phyloP scores from a whole-genome alignment of 2,888 invertebrate genomes.

The Escarpia spicata region DNA sequence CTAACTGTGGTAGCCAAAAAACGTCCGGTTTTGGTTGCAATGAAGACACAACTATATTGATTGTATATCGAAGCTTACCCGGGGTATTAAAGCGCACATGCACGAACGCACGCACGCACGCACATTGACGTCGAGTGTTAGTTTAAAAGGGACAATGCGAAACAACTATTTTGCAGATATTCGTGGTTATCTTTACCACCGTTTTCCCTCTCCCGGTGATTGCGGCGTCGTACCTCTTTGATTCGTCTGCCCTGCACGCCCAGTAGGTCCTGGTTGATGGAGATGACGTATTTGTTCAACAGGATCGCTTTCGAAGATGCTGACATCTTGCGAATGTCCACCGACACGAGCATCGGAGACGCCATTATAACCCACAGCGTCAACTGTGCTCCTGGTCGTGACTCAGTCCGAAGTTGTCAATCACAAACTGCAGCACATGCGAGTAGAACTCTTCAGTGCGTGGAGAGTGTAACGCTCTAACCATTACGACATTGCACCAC shows the following conservation, averaged over 20 bases:
- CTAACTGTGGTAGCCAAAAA: not conserved
- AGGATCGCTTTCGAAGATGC: slow-evolving; percentile 92
- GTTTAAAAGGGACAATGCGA: too few species aligned
- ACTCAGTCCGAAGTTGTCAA: slow-evolving; percentile 93
- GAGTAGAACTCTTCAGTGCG: too few species aligned
- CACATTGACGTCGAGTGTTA: slow-evolving; percentile 74
- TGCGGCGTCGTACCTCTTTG: slow-evolving; percentile 30
- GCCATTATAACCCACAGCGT: slow-evolving; percentile 95
- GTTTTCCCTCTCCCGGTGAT: not conserved
- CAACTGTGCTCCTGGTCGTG: slow-evolving; percentile 95
- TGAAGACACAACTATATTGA: too few species aligned
- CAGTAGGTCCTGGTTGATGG: slow-evolving; percentile 91
- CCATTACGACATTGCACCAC: too few species aligned
- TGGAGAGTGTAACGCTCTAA: too few species aligned
- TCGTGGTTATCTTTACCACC: not conserved
- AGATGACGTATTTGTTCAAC: slow-evolving; percentile 89
- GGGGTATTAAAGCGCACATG: too few species aligned
- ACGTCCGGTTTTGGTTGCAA: not conserved
- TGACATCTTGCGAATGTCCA: slow-evolving; percentile 86
- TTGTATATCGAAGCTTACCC: too few species aligned
- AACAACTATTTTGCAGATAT: not conserved
- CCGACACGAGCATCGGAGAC: slow-evolving; percentile 92
- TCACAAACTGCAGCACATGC: slow-evolving; percentile 79
- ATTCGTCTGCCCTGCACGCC: slow-evolving; percentile 81
- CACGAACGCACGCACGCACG: too few species aligned